phyloP scores from a whole-genome alignment of 2,888 invertebrate genomes.

The Hydropsyche betteni region DNA sequence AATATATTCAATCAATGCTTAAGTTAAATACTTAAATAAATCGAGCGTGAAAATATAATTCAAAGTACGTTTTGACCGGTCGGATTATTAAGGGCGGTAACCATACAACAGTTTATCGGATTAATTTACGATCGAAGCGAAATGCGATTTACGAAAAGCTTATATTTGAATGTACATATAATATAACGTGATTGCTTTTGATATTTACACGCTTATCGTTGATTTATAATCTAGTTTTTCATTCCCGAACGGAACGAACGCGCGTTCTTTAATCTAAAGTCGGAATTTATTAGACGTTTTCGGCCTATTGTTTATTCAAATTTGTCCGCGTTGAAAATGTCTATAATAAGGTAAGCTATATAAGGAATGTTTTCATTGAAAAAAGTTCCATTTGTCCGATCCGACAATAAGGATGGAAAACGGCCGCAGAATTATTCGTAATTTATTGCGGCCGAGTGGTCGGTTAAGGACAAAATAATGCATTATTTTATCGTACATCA shows the following conservation, averaged over 20 bases:
- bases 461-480: conserved; percentile 45
- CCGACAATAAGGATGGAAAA: conserved; percentile 9
- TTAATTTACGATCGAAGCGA: conserved; percentile 17
- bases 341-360: too few relatives aligned
- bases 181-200: too few relatives aligned
- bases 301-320: too few relatives aligned
- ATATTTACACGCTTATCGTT: too few relatives aligned
- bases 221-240: too few relatives aligned
- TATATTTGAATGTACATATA: too few relatives aligned
- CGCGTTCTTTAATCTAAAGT: too few relatives aligned
- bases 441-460: conserved; percentile 42
- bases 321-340: too few relatives aligned
- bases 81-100: conserved; percentile 12
- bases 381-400: conserved; percentile 12
- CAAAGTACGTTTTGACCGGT: background rate
- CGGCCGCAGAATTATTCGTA: conserved; percentile 13
- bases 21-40: background rate
- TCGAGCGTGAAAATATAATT: background rate
- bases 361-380: background rate
- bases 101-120: conserved; percentile 5
- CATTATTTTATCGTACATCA: conserved; percentile 43
- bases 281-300: too few relatives aligned
- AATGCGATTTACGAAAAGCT: background rate
- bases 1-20: too few relatives aligned
- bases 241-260: too few relatives aligned